Conservation (phyloP, 2,797 vertebrate species). For the Pipistrellus kuhlii region DNA sequence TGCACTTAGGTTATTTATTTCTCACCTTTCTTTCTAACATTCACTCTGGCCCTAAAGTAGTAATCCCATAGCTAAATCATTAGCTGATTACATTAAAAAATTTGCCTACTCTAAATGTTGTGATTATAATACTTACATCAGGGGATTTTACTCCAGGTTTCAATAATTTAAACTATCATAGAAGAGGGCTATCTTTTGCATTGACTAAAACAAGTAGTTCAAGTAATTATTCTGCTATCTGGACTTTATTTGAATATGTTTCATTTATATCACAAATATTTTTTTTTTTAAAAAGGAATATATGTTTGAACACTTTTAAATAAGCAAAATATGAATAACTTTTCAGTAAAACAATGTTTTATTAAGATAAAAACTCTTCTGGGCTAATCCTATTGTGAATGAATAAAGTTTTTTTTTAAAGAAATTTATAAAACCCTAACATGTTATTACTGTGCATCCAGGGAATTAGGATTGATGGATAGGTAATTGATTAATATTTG, state of each 20-base stretch:
- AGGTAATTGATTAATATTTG: background rate
- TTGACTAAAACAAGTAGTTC: conserved; percentile 36
- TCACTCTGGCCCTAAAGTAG: background rate
- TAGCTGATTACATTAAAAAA: conserved; percentile 19
- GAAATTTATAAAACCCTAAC: background rate
- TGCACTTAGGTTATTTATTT: background rate
- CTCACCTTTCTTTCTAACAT: background rate
- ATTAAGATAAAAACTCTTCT: background rate
- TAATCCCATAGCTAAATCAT: background rate
- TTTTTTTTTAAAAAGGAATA: background rate
- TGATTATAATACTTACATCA: background rate
- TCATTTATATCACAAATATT: background rate
- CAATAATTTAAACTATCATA: conserved; percentile 5
- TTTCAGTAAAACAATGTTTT: background rate
- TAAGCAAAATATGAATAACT: background rate
- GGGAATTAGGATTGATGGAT: background rate
- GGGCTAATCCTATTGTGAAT: background rate
- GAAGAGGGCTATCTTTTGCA: background rate
- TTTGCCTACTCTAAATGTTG: background rate
- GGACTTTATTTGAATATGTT: background rate
- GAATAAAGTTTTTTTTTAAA: background rate
- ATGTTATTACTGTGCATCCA: background rate
- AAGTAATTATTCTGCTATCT: background rate
- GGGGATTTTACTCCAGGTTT: conserved; percentile 3
- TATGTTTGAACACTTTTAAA: background rate